Evolutionary conservation across 2,888 invertebrate species (phyloP).

Genomic region (Caprella mutica): DNA sequence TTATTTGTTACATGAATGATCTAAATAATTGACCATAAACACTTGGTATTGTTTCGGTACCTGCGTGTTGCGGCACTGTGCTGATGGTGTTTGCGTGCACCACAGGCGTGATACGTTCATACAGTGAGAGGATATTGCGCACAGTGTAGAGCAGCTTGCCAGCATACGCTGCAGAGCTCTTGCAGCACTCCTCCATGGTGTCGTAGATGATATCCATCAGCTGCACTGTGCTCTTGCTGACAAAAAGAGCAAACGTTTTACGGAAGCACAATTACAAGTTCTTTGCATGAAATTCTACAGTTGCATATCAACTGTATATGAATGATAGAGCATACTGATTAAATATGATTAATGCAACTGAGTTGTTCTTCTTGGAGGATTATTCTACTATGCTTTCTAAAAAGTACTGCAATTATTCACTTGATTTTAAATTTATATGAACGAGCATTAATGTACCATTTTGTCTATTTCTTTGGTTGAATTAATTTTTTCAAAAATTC

Average conservation of each 20-base stretch:
- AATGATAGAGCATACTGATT: neutral
- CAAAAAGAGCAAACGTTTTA: neutral
- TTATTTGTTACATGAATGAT: too few relatives aligned
- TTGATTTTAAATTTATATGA: too few relatives aligned
- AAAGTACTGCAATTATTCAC: too few relatives aligned
- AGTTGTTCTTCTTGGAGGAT: too few relatives aligned
- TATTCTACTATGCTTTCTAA: too few relatives aligned
- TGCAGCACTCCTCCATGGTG: conserved; percentile 55
- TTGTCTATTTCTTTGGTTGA: too few relatives aligned
- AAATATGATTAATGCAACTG: too few relatives aligned
- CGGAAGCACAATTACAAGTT: neutral
- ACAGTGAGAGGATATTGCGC: conserved; percentile 61
- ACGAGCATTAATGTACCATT: too few relatives aligned
- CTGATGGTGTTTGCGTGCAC: conserved; percentile 67
- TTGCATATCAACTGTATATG: neutral
- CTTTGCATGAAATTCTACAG: neutral
- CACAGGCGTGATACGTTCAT: conserved; percentile 62
- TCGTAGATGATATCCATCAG: conserved; percentile 52
- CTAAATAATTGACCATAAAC: too few relatives aligned
- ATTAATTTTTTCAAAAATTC: too few relatives aligned
- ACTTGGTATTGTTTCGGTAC: too few relatives aligned
- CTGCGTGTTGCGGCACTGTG: conserved; percentile 75
- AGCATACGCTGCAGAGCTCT: conserved; percentile 48
- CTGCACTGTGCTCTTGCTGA: conserved; percentile 40
- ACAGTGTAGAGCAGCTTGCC: conserved; percentile 57